Evolutionary conservation across 2,797 vertebrate species (phyloP).

Genomic region (Enteromius viviparus): DNA sequence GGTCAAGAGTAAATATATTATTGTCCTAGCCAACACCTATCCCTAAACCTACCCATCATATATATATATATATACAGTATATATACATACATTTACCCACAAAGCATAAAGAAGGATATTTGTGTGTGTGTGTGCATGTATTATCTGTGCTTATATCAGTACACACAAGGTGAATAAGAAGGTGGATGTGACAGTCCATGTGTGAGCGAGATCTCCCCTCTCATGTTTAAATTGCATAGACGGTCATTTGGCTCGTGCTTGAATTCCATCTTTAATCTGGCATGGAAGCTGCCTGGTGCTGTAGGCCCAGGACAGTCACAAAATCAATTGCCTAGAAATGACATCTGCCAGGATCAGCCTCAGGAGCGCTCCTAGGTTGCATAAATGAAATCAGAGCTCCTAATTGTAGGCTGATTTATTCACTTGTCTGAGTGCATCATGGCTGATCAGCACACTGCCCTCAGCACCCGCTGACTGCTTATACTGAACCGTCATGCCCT

Average conservation of each 20-base stretch:
- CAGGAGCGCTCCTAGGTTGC: conserved; percentile 76
- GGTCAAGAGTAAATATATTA: neutral
- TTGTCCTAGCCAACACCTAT: too few species aligned
- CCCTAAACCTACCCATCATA: too few species aligned
- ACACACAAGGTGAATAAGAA: conserved; percentile 5
- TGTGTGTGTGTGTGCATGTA: conserved; percentile 20
- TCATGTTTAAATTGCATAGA: conserved; percentile 76
- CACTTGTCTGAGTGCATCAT: conserved; percentile 78
- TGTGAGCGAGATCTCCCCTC: conserved; percentile 67
- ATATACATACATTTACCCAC: too few species aligned
- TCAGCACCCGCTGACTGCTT: conserved; percentile 71
- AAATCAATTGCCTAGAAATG: conserved; percentile 87
- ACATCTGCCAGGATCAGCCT: conserved; percentile 82
- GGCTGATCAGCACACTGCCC: conserved; percentile 67
- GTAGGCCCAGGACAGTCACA: conserved; percentile 75
- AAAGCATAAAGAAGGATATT: too few species aligned
- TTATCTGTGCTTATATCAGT: conserved; percentile 31
- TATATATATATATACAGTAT: too few species aligned
- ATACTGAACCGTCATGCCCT: conserved; percentile 71
- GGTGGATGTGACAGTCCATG: conserved; percentile 22
- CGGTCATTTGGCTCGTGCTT: conserved; percentile 76
- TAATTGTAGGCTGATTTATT: conserved; percentile 86
- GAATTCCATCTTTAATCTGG: conserved; percentile 77
- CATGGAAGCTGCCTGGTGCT: conserved; percentile 72
- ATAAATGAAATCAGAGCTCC: conserved; percentile 82